These are phyloP conservation scores for Hemithea aestivaria DNA, from an alignment of 2,888 invertebrate species.

Conservation along the genomic window DNA sequence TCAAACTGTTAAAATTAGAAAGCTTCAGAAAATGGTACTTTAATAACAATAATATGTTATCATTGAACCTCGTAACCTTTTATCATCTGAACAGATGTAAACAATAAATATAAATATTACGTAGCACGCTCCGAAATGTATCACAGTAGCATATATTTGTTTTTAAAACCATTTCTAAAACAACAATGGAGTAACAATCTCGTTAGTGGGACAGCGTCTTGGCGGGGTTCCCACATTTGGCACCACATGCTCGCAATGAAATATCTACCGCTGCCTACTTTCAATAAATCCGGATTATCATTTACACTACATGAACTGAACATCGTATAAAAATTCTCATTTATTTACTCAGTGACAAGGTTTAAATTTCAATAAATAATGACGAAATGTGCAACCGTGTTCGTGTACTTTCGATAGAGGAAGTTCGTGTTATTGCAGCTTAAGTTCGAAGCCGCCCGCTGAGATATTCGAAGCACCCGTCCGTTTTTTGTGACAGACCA, in stretches of 20 bases:
- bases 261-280: conserved; percentile 60
- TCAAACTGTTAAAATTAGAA: too few species aligned
- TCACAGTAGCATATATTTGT: conserved; percentile 23
- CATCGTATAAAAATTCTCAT: conserved; percentile 40
- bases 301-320: conserved; percentile 51
- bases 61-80: too few species aligned
- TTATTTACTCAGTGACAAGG: conserved; percentile 44
- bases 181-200: conserved; percentile 71
- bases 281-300: conserved; percentile 75
- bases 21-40: too few species aligned
- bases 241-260: conserved; percentile 71
- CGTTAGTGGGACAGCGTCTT: conserved; percentile 72
- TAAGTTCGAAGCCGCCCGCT: conserved; percentile 74
- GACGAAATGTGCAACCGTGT: conserved; percentile 47
- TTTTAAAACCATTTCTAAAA: conserved; percentile 47
- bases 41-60: too few species aligned
- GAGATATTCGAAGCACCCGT: conserved; percentile 75
- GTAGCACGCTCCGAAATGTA: too few species aligned
- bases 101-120: too few species aligned
- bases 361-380: conserved; percentile 42
- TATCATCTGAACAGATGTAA: background rate
- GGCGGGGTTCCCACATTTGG: conserved; percentile 77
- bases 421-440: conserved; percentile 79
- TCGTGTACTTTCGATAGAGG: conserved; percentile 58
- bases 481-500: conserved; percentile 78